Conservation (phyloP, 2,888 invertebrate species). For the Drosophila setosimentum region DNA sequence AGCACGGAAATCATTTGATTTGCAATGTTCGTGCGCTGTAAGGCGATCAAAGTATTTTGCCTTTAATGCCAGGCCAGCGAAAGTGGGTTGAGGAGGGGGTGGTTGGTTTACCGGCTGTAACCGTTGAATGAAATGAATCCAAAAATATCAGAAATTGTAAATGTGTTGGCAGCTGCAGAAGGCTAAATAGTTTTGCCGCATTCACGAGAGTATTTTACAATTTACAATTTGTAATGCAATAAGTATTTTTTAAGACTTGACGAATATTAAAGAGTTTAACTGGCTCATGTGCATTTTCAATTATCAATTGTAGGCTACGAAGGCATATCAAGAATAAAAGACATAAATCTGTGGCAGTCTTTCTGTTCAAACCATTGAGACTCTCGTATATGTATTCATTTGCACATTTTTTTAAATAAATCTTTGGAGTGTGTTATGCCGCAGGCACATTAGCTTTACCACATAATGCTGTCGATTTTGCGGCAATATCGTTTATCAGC, state of each 20-base stretch:
- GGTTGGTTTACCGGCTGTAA: not conserved
- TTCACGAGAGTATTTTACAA: not conserved
- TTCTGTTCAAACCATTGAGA: too few relatives aligned
- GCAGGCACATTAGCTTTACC: constrained; percentile 19
- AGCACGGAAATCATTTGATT: constrained; percentile 80
- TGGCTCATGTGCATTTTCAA: not conserved
- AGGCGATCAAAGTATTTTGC: constrained; percentile 77
- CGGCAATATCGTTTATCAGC: constrained; percentile 54
- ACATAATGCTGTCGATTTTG: constrained; percentile 27
- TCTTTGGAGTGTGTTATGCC: constrained; percentile 26
- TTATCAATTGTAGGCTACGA: not conserved
- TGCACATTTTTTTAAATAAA: constrained; percentile 2
- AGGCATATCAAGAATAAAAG: not conserved
- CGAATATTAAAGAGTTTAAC: not conserved
- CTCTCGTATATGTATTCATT: not conserved
- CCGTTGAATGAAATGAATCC: constrained; percentile 12
- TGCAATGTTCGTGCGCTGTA: constrained; percentile 71
- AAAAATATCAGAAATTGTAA: constrained; percentile 49
- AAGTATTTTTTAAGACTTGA: not conserved
- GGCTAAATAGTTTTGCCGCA: not conserved
- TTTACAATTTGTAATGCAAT: not conserved
- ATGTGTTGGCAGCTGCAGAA: constrained; percentile 36
- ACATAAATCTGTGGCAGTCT: not conserved
- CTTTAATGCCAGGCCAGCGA: constrained; percentile 35
- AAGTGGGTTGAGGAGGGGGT: not conserved